Evolutionary conservation across 2,888 invertebrate species (phyloP), one percentile per base, ranked within the genome.

Genomic region (Cepaea hortensis): DNA sequence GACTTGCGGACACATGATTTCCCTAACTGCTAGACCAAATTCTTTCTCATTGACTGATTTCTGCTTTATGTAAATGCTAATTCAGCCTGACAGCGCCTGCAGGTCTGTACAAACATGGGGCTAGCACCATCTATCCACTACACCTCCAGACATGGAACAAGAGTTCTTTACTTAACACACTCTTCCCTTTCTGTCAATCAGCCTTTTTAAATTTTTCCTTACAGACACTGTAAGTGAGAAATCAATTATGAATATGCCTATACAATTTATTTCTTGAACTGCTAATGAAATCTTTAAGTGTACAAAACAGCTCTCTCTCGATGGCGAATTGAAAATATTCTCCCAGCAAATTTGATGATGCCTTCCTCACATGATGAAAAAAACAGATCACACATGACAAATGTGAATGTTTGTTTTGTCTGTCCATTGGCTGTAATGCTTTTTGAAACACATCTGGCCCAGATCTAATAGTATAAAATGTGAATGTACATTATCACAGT

Each of bases 401-500:
- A 77, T 77, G 77, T 77, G 55, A 77, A 77, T 77, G 76, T 20
- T 76, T 18, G 48, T 18, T 76, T 76, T 76, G 20, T 76, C 20
- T 20, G 20, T 50, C 76, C 50, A 50, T 15, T 76, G 55, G 55
- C 50, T 55, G 77, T 77, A 77, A 77, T 77, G 7, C n/a, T 77
- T 23, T 6, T n/a, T 48, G 6, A n/a, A 79, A 79, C 62, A 79
- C 62, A 79, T 6, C 18, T 35, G 6, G 35, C 35, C 35, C 79
- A 35, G 15, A 79, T 62, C 9, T 18, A n/a, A 23, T 61, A 13
- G 55, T 61, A 50, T 48, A 61, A 61, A 55, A 23, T 18, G 61
- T n/a, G 7, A 79, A 35, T 61, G 61, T 62, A 35, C 15, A 79
- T 68, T 81, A 81, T 81, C 81, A 81, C 81, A 81, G 81, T 46